Conservation (phyloP, 1,140 invertebrate genomes). For the Bombus superbus region DNA sequence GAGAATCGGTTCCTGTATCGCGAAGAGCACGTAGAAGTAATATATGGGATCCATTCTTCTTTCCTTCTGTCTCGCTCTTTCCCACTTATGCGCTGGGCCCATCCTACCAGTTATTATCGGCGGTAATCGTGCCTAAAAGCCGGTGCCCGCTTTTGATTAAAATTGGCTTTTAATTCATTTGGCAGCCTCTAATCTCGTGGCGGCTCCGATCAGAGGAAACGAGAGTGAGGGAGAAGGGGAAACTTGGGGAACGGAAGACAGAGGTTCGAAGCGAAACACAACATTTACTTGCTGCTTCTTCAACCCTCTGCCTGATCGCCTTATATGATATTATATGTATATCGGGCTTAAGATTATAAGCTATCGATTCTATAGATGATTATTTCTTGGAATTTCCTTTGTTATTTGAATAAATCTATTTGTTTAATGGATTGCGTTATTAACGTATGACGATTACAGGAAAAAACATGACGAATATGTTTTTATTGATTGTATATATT, state of each 20-base stretch:
- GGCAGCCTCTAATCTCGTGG: slow-evolving; percentile 80
- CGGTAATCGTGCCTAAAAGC: slow-evolving; percentile 81
- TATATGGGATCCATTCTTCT: slow-evolving; percentile 75
- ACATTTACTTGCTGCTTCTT: slow-evolving; percentile 59
- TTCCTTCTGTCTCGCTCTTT: slow-evolving; percentile 66
- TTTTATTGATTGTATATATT: no score
- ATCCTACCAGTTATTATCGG: slow-evolving; percentile 80
- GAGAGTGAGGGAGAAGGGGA: slow-evolving; percentile 39
- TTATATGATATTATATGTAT: background rate
- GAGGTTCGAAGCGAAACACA: slow-evolving; percentile 61
- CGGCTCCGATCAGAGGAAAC: slow-evolving; percentile 69
- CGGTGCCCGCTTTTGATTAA: slow-evolving; percentile 81
- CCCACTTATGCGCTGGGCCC: slow-evolving; percentile 55
- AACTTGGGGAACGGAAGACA: slow-evolving; percentile 56
- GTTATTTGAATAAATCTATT: no score
- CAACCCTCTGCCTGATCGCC: slow-evolving; percentile 28
- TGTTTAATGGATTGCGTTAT: no score
- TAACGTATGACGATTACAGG: no score
- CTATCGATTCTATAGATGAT: background rate
- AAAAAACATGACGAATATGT: no score
- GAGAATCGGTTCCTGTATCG: slow-evolving; percentile 70
- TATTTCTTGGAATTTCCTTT: no score
- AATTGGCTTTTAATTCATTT: slow-evolving; percentile 83
- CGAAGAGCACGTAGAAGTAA: slow-evolving; percentile 74
- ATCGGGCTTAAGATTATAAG: background rate